A percentile compares a stretch with the other conserved stretches of the same genome.
phyloP scores from a whole-genome alignment of 64 coral and sea anemone species.

The Catalaphyllia jardinei region DNA sequence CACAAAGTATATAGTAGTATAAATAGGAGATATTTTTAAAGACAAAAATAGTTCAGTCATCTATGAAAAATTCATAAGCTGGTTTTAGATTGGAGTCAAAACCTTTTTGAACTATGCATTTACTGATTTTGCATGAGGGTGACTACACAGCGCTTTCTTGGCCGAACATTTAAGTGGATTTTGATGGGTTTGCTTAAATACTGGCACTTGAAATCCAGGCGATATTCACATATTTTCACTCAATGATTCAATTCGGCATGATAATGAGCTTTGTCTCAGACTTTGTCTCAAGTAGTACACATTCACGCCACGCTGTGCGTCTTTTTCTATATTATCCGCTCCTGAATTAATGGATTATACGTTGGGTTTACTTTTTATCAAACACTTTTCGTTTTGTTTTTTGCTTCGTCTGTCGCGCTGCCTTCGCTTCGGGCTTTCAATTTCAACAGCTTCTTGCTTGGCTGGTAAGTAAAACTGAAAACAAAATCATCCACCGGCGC shows the following conservation, averaged over 20 bases:
- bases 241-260: not conserved
- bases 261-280: conserved; percentile 33
- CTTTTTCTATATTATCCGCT: not conserved
- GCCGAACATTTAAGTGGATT: not conserved
- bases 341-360: not conserved
- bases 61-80: conserved; percentile 20
- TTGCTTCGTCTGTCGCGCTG: not conserved
- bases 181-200: not conserved
- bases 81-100: not conserved
- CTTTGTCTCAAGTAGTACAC: conserved; percentile 9
- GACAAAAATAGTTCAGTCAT: not conserved
- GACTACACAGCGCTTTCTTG: not conserved
- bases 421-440: not conserved
- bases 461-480: not conserved
- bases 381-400: not conserved
- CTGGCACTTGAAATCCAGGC: not conserved
- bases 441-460: not conserved
- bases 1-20: not conserved
- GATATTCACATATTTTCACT: conserved; percentile 12
- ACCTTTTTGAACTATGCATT: not conserved
- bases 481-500: not conserved
- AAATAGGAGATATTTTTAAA: conserved; percentile 2
- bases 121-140: not conserved
- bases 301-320: conserved; percentile 11
- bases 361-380: not conserved